Conservation (phyloP, 2,113 vertebrate species). For the Shinisaurus crocodilurus region DNA sequence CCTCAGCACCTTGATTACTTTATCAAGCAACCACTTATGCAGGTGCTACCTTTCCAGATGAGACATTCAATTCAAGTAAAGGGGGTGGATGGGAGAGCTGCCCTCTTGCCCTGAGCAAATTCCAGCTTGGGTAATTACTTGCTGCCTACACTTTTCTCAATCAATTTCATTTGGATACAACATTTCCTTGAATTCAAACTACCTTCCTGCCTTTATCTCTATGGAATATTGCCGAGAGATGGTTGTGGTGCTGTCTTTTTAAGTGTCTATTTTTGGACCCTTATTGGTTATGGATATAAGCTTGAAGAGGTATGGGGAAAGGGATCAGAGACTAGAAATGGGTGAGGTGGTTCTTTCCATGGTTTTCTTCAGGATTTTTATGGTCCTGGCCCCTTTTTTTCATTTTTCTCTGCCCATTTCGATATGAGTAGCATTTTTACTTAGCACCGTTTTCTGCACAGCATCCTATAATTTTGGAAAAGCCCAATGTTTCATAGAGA, state of each 20-base stretch:
- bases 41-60: conserved; percentile 18
- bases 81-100: conserved; percentile 13
- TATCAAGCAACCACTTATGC: conserved; percentile 27
- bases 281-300: background rate
- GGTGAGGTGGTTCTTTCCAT: background rate
- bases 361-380: background rate
- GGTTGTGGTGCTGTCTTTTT: background rate
- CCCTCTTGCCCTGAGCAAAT: conserved; percentile 28
- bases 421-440: background rate
- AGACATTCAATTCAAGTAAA: conserved; percentile 28
- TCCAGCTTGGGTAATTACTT: background rate
- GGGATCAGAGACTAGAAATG: background rate
- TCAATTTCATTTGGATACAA: conserved; percentile 28
- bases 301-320: background rate
- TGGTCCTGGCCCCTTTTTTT: background rate
- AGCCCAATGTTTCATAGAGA: background rate
- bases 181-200: conserved; percentile 35
- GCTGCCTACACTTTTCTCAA: conserved; percentile 9
- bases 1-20: conserved; percentile 31
- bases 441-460: background rate
- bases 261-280: background rate
- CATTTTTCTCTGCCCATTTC: background rate
- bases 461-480: background rate
- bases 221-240: background rate
- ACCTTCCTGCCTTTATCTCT: background rate